Evolutionary conservation across 2,113 vertebrate genomes (phyloP).

Genomic region (Dascyllus trimaculatus): DNA sequence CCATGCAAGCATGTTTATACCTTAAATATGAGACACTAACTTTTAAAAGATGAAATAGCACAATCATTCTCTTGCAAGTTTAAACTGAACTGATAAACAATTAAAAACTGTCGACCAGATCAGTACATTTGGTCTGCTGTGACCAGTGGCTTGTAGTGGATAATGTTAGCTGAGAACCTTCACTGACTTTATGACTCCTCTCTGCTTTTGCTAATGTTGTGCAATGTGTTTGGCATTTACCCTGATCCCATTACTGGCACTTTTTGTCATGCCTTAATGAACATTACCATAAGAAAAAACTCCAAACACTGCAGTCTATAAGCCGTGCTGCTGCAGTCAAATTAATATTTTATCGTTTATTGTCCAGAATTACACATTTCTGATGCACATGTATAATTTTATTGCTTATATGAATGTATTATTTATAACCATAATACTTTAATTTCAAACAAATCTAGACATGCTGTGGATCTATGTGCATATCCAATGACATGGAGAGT

Average conservation of each 20-base stretch:
- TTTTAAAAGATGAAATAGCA: background rate
- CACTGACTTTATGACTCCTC: background rate
- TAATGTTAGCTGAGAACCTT: too few relatives aligned
- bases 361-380: background rate
- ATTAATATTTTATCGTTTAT: slow-evolving; percentile 29
- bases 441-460: slow-evolving; percentile 12
- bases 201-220: background rate
- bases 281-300: background rate
- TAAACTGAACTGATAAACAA: too few relatives aligned
- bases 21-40: background rate
- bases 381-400: background rate
- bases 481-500: background rate
- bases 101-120: too few relatives aligned
- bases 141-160: too few relatives aligned
- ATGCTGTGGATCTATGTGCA: background rate
- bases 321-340: background rate
- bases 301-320: background rate
- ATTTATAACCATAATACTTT: background rate
- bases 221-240: too few relatives aligned
- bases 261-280: background rate
- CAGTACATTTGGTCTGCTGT: too few relatives aligned
- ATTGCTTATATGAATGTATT: background rate
- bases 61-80: background rate
- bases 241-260: too few relatives aligned
- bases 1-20: too few relatives aligned